A percentile compares a stretch with the other conserved stretches of the same genome.
These are phyloP conservation scores for Nerophis lumbriciformis DNA, from an alignment of 2,113 vertebrate genomes.

Conservation along the genomic window DNA sequence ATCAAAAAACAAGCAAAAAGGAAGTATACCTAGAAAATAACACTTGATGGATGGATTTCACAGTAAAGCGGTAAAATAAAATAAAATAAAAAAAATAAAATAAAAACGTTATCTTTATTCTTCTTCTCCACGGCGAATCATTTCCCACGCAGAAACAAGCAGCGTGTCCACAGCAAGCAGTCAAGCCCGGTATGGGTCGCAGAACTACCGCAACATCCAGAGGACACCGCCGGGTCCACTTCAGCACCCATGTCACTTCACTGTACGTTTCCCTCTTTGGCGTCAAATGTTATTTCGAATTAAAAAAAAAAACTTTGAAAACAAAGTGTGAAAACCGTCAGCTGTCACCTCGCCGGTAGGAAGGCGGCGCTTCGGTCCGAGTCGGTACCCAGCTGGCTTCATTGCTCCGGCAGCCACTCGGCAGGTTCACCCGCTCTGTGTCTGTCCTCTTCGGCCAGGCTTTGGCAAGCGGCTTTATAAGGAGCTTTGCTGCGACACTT, in stretches of 20 bases:
- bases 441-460: conserved; percentile 34
- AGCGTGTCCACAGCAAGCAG: conserved; percentile 31
- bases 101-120: background rate
- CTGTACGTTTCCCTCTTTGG: no score
- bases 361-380: background rate
- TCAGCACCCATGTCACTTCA: conserved; percentile 48
- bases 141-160: conserved; percentile 25
- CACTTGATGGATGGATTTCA: conserved; percentile 21
- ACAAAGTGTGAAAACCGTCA: background rate
- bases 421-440: conserved; percentile 64
- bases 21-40: conserved; percentile 51
- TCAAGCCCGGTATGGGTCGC: conserved; percentile 22
- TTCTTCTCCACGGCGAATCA: background rate
- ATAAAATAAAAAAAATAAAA: background rate
- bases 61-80: conserved; percentile 38
- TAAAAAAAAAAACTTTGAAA: no score
- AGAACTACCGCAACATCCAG: conserved; percentile 57
- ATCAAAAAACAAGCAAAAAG: conserved; percentile 34
- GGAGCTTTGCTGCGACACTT: conserved; percentile 74
- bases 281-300: no score
- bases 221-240: conserved; percentile 77
- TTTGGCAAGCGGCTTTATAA: conserved; percentile 71
- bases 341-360: conserved; percentile 37
- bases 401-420: conserved; percentile 36
- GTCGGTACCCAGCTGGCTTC: conserved; percentile 35